phyloP scores from a whole-genome alignment of 2,888 invertebrate species.

The Rhaphigaster nebulosa region DNA sequence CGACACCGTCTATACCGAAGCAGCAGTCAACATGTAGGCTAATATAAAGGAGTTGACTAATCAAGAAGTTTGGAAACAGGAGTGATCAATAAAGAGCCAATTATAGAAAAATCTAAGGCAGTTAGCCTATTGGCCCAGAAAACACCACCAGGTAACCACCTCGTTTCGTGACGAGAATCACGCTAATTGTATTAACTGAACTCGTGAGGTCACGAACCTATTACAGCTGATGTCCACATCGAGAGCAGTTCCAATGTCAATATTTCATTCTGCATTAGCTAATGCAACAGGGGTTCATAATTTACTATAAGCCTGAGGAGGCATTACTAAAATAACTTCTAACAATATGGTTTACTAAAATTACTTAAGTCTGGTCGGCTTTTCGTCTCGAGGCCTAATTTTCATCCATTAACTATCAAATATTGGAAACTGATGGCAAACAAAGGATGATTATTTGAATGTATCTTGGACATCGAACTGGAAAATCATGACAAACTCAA shows the following conservation, averaged over 20 bases:
- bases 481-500: no score
- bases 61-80: neutral
- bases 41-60: neutral
- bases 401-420: no score
- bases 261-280: neutral
- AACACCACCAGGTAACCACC: neutral
- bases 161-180: slow-evolving; percentile 2
- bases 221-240: slow-evolving; percentile 1
- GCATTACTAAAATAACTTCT: neutral
- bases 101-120: neutral
- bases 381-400: no score
- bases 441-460: no score
- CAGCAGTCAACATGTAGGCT: no score
- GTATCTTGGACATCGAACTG: no score
- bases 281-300: slow-evolving; percentile 20
- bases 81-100: neutral
- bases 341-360: no score
- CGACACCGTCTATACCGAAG: no score
- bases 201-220: slow-evolving; percentile 4
- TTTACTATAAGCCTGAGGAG: neutral
- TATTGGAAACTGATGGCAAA: no score
- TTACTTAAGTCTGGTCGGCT: no score
- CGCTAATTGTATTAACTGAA: slow-evolving; percentile 34
- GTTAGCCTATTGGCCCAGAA: neutral
- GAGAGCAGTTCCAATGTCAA: neutral